Evolutionary conservation across 2,888 invertebrate species (phyloP).

Genomic region (Hedychridium roseum): DNA sequence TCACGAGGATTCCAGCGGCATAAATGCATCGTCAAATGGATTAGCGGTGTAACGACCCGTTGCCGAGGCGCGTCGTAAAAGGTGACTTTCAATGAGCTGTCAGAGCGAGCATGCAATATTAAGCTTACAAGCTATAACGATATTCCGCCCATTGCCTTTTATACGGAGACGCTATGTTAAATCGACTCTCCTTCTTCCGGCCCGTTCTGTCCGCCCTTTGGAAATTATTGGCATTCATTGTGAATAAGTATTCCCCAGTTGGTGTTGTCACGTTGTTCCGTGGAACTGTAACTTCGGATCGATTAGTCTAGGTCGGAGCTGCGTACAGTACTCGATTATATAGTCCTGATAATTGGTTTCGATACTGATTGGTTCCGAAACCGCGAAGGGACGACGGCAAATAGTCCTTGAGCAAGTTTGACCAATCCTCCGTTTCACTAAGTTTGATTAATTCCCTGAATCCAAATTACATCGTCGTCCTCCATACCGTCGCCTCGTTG

Average conservation of each 20-base stretch:
- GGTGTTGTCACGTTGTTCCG: no score
- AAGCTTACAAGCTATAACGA: slow-evolving; percentile 21
- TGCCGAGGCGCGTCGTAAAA: slow-evolving; percentile 15
- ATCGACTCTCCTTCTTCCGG: slow-evolving; percentile 12
- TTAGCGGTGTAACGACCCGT: slow-evolving; percentile 1
- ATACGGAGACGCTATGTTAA: slow-evolving; percentile 7
- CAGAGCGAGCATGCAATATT: slow-evolving; percentile 7
- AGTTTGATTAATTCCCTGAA: slow-evolving; percentile 1
- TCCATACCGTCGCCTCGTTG: no score
- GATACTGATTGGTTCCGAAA: not conserved
- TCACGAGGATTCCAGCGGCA: no score
- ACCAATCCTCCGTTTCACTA: not conserved
- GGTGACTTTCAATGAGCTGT: slow-evolving; percentile 17
- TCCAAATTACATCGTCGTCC: not conserved
- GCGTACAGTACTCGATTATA: no score
- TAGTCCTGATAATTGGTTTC: no score
- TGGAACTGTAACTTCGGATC: no score
- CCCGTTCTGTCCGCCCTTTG: no score
- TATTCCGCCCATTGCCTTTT: slow-evolving; percentile 23
- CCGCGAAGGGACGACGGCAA: not conserved
- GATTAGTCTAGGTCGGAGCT: no score
- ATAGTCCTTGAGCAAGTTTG: not conserved
- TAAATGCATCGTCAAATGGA: slow-evolving; percentile 11
- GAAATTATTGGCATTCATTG: no score
- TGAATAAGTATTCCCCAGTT: no score